These are phyloP conservation scores for Rhingia rostrata DNA, from an alignment of 2,888 invertebrate genomes.

Conservation along the genomic window DNA sequence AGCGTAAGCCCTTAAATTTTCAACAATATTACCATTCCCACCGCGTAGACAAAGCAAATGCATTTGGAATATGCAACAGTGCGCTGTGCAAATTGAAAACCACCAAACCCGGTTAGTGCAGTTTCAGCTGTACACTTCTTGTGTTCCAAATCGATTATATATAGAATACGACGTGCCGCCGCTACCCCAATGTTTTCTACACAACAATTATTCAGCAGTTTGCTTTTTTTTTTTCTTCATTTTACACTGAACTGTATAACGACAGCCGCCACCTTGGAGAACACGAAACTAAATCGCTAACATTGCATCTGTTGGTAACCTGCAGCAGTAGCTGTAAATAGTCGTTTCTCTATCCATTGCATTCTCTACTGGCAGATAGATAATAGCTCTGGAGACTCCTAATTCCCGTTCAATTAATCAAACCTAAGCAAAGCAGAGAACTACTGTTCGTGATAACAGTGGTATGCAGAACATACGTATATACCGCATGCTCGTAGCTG, in stretches of 20 bases:
- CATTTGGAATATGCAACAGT: conserved; percentile 30
- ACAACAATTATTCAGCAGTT: conserved; percentile 56
- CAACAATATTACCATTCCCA: not conserved
- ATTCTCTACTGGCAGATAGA: conserved; percentile 21
- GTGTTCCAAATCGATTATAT: conserved; percentile 15
- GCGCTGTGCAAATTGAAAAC: conserved; percentile 22
- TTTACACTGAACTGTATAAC: conserved; percentile 14
- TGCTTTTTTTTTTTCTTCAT: not conserved
- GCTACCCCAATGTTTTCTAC: conserved; percentile 35
- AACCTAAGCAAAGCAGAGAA: conserved; percentile 30
- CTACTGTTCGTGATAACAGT: conserved; percentile 47
- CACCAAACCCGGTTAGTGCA: conserved; percentile 29
- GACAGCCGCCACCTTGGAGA: conserved; percentile 46
- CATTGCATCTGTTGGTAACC: conserved; percentile 47
- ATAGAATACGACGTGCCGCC: conserved; percentile 50
- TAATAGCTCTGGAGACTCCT: conserved; percentile 50
- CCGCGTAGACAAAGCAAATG: not conserved
- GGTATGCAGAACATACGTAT: conserved; percentile 3
- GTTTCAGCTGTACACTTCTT: conserved; percentile 31
- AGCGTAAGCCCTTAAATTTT: conserved; percentile 11
- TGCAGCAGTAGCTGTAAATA: conserved; percentile 51
- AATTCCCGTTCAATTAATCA: conserved; percentile 68
- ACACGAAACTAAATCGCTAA: conserved; percentile 52
- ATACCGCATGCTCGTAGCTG: not conserved
- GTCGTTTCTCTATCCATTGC: conserved; percentile 28